Conservation (phyloP, 2,888 invertebrate genomes). For the Epistrophe eligans region DNA sequence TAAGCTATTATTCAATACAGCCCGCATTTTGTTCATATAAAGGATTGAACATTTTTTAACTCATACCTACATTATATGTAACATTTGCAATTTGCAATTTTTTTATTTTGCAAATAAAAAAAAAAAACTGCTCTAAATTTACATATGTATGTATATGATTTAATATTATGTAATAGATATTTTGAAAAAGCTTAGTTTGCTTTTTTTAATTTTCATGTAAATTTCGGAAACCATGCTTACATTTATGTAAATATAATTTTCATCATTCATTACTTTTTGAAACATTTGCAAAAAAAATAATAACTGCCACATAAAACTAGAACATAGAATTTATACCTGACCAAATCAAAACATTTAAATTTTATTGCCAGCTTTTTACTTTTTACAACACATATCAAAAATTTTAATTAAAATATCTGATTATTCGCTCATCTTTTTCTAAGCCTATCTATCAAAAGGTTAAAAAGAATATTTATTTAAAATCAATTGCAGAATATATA, state of each 20-base stretch:
- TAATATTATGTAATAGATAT: too few relatives aligned
- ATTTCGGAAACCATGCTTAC: neutral
- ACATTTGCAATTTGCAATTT: too few relatives aligned
- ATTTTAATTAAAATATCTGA: conserved; percentile 5
- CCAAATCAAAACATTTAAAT: neutral
- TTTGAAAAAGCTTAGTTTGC: too few relatives aligned
- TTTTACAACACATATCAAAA: conserved; percentile 49
- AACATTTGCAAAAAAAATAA: conserved; percentile 9
- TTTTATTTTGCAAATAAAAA: too few relatives aligned
- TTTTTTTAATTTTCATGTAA: neutral
- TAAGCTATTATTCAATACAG: too few relatives aligned
- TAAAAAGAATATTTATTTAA: neutral
- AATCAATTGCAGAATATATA: neutral
- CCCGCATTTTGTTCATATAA: too few relatives aligned
- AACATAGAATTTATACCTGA: conserved; percentile 18
- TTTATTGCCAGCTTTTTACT: neutral
- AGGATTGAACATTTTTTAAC: too few relatives aligned
- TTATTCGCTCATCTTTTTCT: neutral
- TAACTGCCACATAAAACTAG: conserved; percentile 5
- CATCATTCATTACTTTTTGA: neutral
- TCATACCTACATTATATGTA: too few relatives aligned
- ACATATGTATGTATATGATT: too few relatives aligned
- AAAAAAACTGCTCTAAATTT: too few relatives aligned
- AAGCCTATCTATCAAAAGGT: neutral
- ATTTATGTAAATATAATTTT: neutral